Conservation (phyloP, 1,140 invertebrate species). For the Vanessa atalanta region DNA sequence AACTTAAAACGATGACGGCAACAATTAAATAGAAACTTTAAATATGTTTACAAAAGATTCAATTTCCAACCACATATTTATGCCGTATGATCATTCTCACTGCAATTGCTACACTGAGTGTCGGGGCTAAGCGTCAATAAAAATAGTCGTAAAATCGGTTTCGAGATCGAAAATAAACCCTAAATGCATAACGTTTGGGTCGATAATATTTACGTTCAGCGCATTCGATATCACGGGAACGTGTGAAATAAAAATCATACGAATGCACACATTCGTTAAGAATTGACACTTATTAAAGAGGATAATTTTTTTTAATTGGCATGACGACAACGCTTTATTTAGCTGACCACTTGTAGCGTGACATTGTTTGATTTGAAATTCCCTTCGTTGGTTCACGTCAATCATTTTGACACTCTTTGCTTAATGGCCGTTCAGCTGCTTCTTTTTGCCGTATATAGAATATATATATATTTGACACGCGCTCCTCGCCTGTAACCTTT, state of each 20-base stretch:
- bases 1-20: conserved; percentile 35
- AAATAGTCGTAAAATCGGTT: conserved; percentile 75
- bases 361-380: conserved; percentile 75
- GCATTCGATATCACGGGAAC: conserved; percentile 49
- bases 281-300: conserved; percentile 80
- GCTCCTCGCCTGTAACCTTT: conserved; percentile 31
- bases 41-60: conserved; percentile 38
- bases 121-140: conserved; percentile 78
- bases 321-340: conserved; percentile 78
- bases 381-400: conserved; percentile 63
- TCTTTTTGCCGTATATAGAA: conserved; percentile 43
- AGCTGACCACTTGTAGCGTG: conserved; percentile 64
- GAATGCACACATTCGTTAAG: conserved; percentile 80
- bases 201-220: conserved; percentile 30
- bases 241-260: conserved; percentile 79
- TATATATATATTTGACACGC: conserved; percentile 36
- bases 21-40: conserved; percentile 40
- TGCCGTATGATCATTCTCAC: conserved; percentile 53
- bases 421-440: conserved; percentile 38
- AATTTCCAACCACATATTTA: conserved; percentile 38
- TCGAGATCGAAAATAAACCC: conserved; percentile 51
- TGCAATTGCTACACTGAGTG: conserved; percentile 61
- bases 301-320: conserved; percentile 80
- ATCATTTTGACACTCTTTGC: conserved; percentile 59
- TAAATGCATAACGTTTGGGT: conserved; percentile 47